These are phyloP conservation scores for Streblospio benedicti DNA, from an alignment of 1,140 invertebrate genomes.

Conservation along the genomic window DNA sequence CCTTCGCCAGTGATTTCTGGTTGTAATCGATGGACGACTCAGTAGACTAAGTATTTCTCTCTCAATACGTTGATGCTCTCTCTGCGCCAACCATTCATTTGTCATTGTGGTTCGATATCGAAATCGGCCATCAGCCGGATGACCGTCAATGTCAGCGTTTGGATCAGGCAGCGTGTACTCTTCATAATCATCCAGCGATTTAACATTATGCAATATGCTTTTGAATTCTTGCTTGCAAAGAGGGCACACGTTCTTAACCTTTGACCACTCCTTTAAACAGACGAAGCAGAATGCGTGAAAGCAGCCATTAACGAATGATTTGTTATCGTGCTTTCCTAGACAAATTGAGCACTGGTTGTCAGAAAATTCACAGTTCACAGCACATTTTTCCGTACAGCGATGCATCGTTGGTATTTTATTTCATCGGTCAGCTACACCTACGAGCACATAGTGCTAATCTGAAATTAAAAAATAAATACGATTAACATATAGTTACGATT, in stretches of 20 bases:
- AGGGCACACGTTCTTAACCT: conserved; percentile 87
- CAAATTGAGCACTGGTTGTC: conserved; percentile 74
- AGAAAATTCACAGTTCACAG: no score
- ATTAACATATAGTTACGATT: no score
- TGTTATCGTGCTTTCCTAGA: conserved; percentile 72
- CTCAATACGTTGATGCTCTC: conserved; percentile 42
- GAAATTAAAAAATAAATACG: no score
- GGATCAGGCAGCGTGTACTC: conserved; percentile 59
- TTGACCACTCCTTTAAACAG: conserved; percentile 87
- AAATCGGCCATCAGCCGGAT: conserved; percentile 19
- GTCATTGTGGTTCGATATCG: conserved; percentile 50
- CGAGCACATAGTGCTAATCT: no score
- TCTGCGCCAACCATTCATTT: conserved; percentile 49
- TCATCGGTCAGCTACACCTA: no score
- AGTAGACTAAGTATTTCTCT: conserved; percentile 7
- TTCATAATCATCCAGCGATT: conserved; percentile 77
- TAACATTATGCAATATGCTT: conserved; percentile 84
- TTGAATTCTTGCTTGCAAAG: conserved; percentile 85
- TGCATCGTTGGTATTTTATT: no score
- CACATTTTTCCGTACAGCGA: no score
- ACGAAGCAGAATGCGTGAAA: conserved; percentile 89
- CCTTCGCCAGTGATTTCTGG: conserved; percentile 19
- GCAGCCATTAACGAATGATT: conserved; percentile 83
- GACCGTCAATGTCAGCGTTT: background rate
- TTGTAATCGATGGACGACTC: conserved; percentile 19